Percentiles rank a stretch among this genome's conserved stretches.
Conservation (phyloP, 1,140 invertebrate species). For the Drosophila pseudoananassae region DNA sequence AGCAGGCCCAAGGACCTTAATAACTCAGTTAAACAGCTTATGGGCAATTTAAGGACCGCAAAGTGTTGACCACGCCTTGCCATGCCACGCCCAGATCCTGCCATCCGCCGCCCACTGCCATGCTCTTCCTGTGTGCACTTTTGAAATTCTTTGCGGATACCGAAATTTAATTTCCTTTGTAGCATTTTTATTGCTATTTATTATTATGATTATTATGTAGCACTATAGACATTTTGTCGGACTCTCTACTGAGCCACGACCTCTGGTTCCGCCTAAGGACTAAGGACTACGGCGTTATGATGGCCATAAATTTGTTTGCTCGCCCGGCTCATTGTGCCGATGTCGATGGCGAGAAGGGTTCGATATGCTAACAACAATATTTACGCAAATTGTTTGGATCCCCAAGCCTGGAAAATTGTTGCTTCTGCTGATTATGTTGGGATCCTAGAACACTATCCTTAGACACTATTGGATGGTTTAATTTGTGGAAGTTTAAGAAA, state of each 20-base stretch:
- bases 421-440: too few relatives aligned
- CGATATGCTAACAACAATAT: constrained; percentile 66
- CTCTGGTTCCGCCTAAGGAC: constrained; percentile 3
- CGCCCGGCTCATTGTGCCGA: constrained; percentile 44
- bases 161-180: constrained; percentile 66
- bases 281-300: constrained; percentile 30
- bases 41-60: constrained; percentile 45
- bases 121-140: constrained; percentile 53
- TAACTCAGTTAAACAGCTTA: constrained; percentile 65
- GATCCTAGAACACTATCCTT: not conserved
- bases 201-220: constrained; percentile 68
- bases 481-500: not conserved
- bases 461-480: too few relatives aligned
- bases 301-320: constrained; percentile 61
- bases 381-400: constrained; percentile 57
- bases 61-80: constrained; percentile 8
- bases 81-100: too few relatives aligned
- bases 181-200: constrained; percentile 65
- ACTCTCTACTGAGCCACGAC: not conserved
- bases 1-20: constrained; percentile 11
- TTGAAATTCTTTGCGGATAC: constrained; percentile 52
- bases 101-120: constrained; percentile 2
- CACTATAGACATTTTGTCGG: constrained; percentile 38
- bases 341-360: constrained; percentile 37
- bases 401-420: constrained; percentile 38